Evolutionary conservation across 2,888 invertebrate genomes (phyloP), one percentile per base, ranked within the genome.

Genomic region (Lepidocyrtinus sp.): DNA sequence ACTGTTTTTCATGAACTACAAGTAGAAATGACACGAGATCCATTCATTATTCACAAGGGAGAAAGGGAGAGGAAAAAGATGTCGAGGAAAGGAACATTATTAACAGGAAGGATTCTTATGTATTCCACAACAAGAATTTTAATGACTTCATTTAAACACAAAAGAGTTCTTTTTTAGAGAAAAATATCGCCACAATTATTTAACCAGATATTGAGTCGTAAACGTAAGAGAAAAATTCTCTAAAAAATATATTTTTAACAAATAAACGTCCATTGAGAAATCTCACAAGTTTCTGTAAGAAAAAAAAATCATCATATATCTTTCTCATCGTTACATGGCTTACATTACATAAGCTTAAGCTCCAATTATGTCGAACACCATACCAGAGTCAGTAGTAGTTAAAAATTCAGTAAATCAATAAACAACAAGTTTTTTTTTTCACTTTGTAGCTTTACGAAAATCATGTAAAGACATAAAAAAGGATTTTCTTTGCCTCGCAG

Each of bases 381-480:
- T 3, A n/a, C 5, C 36, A 36, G 55, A 63, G 63, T 70, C 71
- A 70, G 70, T 75, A 80, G 81, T 83, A 82, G 85, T 86, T 86
- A 86, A 85, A 86, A 85, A 82, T 86, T 85, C 86, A 85, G 85
- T 85, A 86, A 86, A 85, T 81, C 82, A 85, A 86, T 84, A 84
- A 85, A 85, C 83, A 84, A 61, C 74, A 61, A 46, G 46, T 68
- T 19, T 68, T 22, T 46, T 27, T 26, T 24, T 65, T 65, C 65
- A 36, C 36, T 36, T 55, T n/a, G n/a, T n/a, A n/a, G n/a, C n/a
- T n/a, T n/a, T n/a, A n/a, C n/a, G n/a, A n/a, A n/a, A n/a, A n/a
- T n/a, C n/a, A n/a, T n/a, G n/a, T n/a, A n/a, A n/a, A n/a, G n/a
- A n/a, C n/a, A n/a, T n/a, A n/a, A n/a, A n/a, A n/a, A n/a, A n/a